Evolutionary conservation across 2,113 vertebrate species (phyloP), one percentile per base, ranked within the genome.

Genomic region (Trematocara variabile): DNA sequence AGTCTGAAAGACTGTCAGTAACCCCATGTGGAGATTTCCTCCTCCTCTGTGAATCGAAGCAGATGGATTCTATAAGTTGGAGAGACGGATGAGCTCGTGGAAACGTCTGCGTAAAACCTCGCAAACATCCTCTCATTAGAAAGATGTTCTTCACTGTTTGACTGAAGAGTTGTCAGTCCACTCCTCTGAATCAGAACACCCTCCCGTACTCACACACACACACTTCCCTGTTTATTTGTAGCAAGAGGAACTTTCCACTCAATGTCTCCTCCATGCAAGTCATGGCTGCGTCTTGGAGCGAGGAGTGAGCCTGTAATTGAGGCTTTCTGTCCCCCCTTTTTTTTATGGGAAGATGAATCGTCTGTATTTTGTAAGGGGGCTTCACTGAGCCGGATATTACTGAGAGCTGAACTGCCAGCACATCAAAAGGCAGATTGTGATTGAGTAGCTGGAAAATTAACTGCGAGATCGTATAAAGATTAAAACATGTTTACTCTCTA

Each of bases 231-330:
- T 87, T 93, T 93, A 88, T 94, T 94, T 91, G 86, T 90, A 92
- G 80, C 81, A 11, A 7, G 68, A 77, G 83, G 79, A 89, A 88
- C 81, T 83, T 90, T 83, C 88, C 78, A 65, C 84, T 93, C 60
- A 30, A 88, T 91, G 85, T 88, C 68, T 93, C 79, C 81, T 50
- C 79, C 20, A 83, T 86, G 53, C 80, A 52, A 89, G 77, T 78
- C 73, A 18, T 60, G 68, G 83, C 84, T 93, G 90, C 85, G 86
- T 92, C 77, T 77, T 63, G 60, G 63, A 86, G 87, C 58, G 73
- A 77, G 73, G 81, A 90, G 63, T 60, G 75, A 87, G 60, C 82
- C 91, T 86, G 82, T 93, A 93, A 94, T 94, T 93, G 85, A 82
- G 68, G 83, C 82, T 73, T 65, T 91, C 68, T 84, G 83, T 22